A percentile compares a stretch with the other conserved stretches of the same genome.
Evolutionary conservation across 53 echinoderm and acorn worm genomes (phyloP).

Genomic region (Arbacia lixula): DNA sequence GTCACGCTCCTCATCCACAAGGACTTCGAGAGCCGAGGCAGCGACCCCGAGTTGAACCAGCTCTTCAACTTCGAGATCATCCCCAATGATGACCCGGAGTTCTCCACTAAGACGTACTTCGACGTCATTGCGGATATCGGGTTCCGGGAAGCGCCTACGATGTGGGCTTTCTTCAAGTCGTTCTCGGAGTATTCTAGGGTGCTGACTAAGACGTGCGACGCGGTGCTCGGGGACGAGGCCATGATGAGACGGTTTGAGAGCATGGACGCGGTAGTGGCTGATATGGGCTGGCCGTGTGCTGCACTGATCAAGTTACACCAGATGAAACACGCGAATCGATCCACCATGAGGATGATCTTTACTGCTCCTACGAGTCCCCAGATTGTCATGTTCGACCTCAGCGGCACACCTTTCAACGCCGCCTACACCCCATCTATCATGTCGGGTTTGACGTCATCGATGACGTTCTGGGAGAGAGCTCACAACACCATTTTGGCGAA

Average conservation of each 20-base stretch:
- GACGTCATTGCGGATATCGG: neutral
- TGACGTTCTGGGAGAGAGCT: constrained; percentile 9
- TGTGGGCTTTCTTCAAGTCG: constrained; percentile 2
- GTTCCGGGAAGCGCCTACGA: neutral
- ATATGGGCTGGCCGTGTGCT: constrained; percentile 28
- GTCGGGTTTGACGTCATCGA: neutral
- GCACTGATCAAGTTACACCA: neutral
- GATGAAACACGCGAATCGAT: neutral
- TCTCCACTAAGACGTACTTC: neutral
- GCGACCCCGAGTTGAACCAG: neutral
- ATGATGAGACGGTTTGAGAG: constrained; percentile 20
- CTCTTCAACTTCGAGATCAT: constrained; percentile 14
- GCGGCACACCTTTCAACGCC: constrained; percentile 26
- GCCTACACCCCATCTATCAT: neutral
- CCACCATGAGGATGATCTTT: neutral
- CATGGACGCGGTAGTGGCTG: constrained; percentile 13
- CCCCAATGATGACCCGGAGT: neutral
- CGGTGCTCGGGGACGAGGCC: neutral
- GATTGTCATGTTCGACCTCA: neutral
- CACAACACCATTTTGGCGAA: neutral
- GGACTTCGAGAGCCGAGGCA: neutral
- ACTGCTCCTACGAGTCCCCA: neutral
- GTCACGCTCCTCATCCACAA: constrained; percentile 28
- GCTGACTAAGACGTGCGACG: constrained; percentile 22
- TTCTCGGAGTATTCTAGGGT: neutral